Percentiles rank a stretch among this genome's conserved stretches.
phyloP scores from a whole-genome alignment of 92 coral and sea anemone species.

The Phymanthus crucifer region DNA sequence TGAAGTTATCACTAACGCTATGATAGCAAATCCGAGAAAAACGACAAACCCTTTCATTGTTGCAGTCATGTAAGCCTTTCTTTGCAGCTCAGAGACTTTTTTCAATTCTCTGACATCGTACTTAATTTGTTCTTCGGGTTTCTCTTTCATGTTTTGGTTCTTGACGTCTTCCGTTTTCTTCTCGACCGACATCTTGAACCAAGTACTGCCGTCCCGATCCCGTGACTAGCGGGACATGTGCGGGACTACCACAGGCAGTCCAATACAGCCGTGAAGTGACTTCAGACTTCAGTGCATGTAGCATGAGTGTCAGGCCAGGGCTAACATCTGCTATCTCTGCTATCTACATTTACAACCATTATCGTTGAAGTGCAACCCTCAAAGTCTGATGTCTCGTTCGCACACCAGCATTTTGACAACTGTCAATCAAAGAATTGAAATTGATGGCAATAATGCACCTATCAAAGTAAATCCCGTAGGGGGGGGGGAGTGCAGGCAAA shows the following conservation, averaged over 20 bases:
- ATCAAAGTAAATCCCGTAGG: too few relatives aligned
- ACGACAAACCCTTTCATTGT: slow-evolving; percentile 40
- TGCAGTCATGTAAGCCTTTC: slow-evolving; percentile 13
- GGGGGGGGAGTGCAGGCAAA: too few relatives aligned
- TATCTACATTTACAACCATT: too few relatives aligned
- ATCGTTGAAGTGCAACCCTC: too few relatives aligned
- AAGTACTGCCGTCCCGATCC: not conserved
- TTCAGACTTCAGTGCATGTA: too few relatives aligned
- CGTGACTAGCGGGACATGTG: not conserved
- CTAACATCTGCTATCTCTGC: too few relatives aligned
- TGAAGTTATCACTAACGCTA: slow-evolving; percentile 34
- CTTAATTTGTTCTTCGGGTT: not conserved
- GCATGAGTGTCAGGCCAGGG: too few relatives aligned
- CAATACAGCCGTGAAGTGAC: too few relatives aligned
- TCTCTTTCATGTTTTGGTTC: not conserved
- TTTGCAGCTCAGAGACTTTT: slow-evolving; percentile 3
- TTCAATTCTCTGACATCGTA: not conserved
- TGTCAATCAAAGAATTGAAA: too few relatives aligned
- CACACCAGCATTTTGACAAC: too few relatives aligned
- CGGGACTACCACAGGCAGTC: not conserved
- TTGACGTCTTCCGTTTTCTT: not conserved
- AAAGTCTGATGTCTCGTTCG: too few relatives aligned
- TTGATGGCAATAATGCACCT: too few relatives aligned
- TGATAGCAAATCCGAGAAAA: slow-evolving; percentile 39
- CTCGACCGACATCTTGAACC: not conserved